Evolutionary conservation across 1,140 invertebrate genomes (phyloP), one percentile per base, ranked within the genome.

Genomic region (Tetragnatha versicolor): DNA sequence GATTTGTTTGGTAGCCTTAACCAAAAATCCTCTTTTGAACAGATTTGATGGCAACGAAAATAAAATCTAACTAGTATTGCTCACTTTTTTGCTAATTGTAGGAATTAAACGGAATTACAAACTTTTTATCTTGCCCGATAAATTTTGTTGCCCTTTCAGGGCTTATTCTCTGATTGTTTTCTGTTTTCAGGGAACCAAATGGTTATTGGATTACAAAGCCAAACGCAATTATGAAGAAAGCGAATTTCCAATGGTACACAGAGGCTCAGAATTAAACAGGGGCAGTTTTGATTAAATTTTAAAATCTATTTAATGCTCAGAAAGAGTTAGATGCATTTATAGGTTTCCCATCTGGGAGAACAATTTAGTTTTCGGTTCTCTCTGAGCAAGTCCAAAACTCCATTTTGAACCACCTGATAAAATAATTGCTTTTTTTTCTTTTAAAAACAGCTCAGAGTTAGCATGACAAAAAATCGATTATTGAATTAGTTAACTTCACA

Each of bases 141-240:
- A 9, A 33, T 6, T 33, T 58, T 22, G 5, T n/a, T 35, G 27
- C 31, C 51, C 1, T 55, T 58, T n/a, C 55, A n/a, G 22, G 9
- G 12, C 12, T 17, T 58, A 25, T 20, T n/a, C 3, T 58, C 35
- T 58, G 29, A 31, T 58, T 58, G 29, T 1, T 58, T 58, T 33
- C 29, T 22, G 31, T 58, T 58, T 31, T 20, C 9, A 7, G n/a
- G 20, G 3, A 31, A 33, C 17, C 29, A 58, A 33, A 58, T 58
- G 31, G 55, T 33, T 58, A 58, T 58, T 58, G 55, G 55, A 58
- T 58, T 58, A 58, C 31, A 58, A 58, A 58, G 55, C 35, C 31
- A 58, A 58, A 58, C 55, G 31, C 35, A 58, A 58, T 58, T 58
- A 58, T n/a, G 55, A 58, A 58, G 55, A 58, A 33, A 58, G 20